Evolutionary conservation across 2,797 vertebrate species (phyloP), one percentile per base, ranked within the genome.

Genomic region (Phrynocephalus vlangalii): DNA sequence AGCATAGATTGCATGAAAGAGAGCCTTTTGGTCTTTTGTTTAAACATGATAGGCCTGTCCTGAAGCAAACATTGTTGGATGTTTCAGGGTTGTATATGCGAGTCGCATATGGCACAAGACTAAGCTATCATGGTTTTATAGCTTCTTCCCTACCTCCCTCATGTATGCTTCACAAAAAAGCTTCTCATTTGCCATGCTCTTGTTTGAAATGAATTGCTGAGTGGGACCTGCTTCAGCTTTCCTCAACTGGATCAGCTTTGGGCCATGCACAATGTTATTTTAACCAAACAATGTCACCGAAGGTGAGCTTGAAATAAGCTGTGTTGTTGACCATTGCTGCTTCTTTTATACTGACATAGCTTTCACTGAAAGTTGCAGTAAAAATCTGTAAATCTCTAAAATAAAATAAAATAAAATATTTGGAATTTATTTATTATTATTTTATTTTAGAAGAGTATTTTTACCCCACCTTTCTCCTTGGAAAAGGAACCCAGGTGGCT

Each of bases 251-350:
- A 8, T 87, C 63, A 70, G 15, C 20, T 33, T 63, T 26, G n/a
- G 52, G 76, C 70, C 44, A 20, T 3, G 20, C 66, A 48, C 18
- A 30, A 6, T 60, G 18, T 70, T 18, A 75, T 76, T 72, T 76
- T 26, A 84, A 20, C 87, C 82, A 84, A 44, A 60, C 38, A 76
- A 80, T 91, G 85, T 85, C 87, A 92, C 73, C 28, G 83, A n/a
- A 16, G 86, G 50, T 82, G 78, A 86, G 10, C 84, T n/a, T 30
- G 2, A 88, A 88, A 83, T 73, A 92, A 87, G 89, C 93, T 82
- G n/a, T 3, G 56, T 81, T 71, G 0, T 78, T 83, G 67, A 38
- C 67, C 60, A 26, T 2, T 79, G 72, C 20, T 66, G 52, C 67
- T 85, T 90, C 38, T 44, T 92, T 84, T 33, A 70, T 86, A 71